phyloP scores from a whole-genome alignment of 1,140 invertebrate genomes.

The Acromyrmex charruanus region DNA sequence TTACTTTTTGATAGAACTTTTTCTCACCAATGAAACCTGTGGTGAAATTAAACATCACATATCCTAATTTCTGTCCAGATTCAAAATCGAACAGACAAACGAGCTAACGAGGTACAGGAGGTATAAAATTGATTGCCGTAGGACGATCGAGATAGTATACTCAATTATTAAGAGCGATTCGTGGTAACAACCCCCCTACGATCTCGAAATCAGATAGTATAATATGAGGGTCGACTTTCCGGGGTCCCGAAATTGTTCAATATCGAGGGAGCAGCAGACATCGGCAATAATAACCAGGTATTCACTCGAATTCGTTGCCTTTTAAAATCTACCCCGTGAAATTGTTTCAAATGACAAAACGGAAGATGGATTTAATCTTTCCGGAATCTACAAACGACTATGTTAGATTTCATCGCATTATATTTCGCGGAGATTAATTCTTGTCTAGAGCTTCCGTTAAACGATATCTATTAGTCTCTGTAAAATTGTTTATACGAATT shows the following conservation, averaged over 20 bases:
- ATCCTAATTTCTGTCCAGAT: background rate
- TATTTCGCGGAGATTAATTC: slow-evolving; percentile 1
- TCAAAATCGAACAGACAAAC: slow-evolving; percentile 45
- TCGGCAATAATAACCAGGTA: slow-evolving; percentile 19
- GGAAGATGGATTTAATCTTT: background rate
- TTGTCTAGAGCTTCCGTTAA: background rate
- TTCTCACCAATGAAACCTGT: background rate
- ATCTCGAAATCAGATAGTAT: slow-evolving; percentile 80
- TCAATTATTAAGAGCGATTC: slow-evolving; percentile 75
- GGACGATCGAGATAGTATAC: slow-evolving; percentile 70
- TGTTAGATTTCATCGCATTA: slow-evolving; percentile 23
- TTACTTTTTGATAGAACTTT: background rate
- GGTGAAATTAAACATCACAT: slow-evolving; percentile 9
- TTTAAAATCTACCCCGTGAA: slow-evolving; percentile 10
- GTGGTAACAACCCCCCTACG: slow-evolving; percentile 71
- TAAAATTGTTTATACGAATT: slow-evolving; percentile 1
- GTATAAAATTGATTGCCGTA: slow-evolving; percentile 67
- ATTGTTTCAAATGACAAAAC: slow-evolving; percentile 18
- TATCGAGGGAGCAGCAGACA: background rate
- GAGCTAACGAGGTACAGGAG: slow-evolving; percentile 30
- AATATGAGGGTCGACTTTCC: slow-evolving; percentile 73
- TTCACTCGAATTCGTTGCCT: slow-evolving; percentile 23
- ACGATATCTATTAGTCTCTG: background rate
- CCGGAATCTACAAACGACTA: slow-evolving; percentile 17
- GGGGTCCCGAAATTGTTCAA: slow-evolving; percentile 17